Conservation (phyloP, 2,888 invertebrate genomes). For the Synanthedon formicaeformis region DNA sequence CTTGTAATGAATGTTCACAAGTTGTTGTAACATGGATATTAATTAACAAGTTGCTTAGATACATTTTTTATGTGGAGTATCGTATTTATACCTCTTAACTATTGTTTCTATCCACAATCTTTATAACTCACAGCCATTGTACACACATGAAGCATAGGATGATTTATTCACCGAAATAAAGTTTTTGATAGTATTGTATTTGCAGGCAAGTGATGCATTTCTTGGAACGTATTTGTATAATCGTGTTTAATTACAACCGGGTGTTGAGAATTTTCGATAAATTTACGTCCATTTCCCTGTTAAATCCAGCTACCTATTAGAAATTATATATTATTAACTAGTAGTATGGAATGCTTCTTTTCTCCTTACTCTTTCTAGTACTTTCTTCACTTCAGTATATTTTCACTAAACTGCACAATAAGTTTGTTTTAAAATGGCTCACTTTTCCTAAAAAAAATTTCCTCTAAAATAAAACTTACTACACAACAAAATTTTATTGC, state of each 20-base stretch:
- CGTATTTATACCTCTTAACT: too few relatives aligned
- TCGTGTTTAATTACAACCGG: constrained; percentile 20
- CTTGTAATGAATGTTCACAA: constrained; percentile 23
- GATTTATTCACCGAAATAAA: constrained; percentile 16
- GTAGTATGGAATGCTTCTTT: constrained; percentile 70
- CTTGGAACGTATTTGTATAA: constrained; percentile 22
- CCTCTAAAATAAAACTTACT: constrained; percentile 24
- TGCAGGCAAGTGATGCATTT: constrained; percentile 26
- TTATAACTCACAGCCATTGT: constrained; percentile 33
- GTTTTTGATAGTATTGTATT: constrained; percentile 23
- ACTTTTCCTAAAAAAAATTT: constrained; percentile 61
- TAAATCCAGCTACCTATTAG: constrained; percentile 70
- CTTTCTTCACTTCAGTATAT: constrained; percentile 59
- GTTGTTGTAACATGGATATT: constrained; percentile 12
- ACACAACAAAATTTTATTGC: constrained; percentile 41
- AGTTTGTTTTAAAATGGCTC: constrained; percentile 69
- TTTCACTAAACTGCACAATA: constrained; percentile 66
- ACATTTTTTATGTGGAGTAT: constrained; percentile 9
- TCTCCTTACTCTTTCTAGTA: constrained; percentile 63
- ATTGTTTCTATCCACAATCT: not conserved
- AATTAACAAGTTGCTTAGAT: constrained; percentile 17
- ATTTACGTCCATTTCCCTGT: constrained; percentile 68
- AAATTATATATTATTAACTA: constrained; percentile 37
- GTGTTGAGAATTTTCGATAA: constrained; percentile 30
- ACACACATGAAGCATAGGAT: constrained; percentile 29